Base-by-base conservation (phyloP, 1,140 invertebrate genomes). In the Aphaenogaster floridana region DNA sequence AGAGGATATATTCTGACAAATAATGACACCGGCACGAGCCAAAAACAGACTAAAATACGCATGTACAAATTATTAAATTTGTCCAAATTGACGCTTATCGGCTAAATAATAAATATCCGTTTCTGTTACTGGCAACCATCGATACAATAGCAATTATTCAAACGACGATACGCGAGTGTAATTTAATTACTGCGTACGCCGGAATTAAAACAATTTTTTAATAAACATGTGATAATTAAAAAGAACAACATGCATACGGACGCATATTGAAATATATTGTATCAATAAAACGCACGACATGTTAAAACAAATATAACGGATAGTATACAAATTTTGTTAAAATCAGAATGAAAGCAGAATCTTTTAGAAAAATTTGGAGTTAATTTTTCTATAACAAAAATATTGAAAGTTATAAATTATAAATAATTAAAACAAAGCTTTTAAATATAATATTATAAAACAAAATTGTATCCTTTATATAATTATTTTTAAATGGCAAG, bases 31-130 rank as follows among this genome's bases (percentile, higher is more conserved):
- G 54, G 17, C 69, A 74, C 69, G 42, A 84, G 54, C 68, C 80
- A 84, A 84, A 84, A 84, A 84, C 69, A n/a, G 28, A 34, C 54
- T 74, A 74, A 84, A 84, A 84, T 74, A 17, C 28, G 21, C 54
- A 48, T 74, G 68, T 59, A 61, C 69, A 74, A 84, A 84, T 76
- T 63, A 84, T 84, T 74, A 84, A 74, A 84, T 83, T 83, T 74
- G 28, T 34, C 28, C 68, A 76, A 84, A 84, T 84, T 84, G 69
- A 84, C 34, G 80, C 54, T 84, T 84, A 57, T 84, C 54, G 69
- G 57, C 2, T 76, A 34, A 84, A 84, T 83, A 83, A 83, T 83
- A 83, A 83, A 83, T 74, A 84, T 74, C 68, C 52, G 66, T 83
- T 81, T 71, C 66, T 81, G 66, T 81, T 83, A 83, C 79, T 61